Evolutionary conservation across 2,113 vertebrate genomes (phyloP), one percentile per base, ranked within the genome.

Genomic region (Cisticola juncidis): DNA sequence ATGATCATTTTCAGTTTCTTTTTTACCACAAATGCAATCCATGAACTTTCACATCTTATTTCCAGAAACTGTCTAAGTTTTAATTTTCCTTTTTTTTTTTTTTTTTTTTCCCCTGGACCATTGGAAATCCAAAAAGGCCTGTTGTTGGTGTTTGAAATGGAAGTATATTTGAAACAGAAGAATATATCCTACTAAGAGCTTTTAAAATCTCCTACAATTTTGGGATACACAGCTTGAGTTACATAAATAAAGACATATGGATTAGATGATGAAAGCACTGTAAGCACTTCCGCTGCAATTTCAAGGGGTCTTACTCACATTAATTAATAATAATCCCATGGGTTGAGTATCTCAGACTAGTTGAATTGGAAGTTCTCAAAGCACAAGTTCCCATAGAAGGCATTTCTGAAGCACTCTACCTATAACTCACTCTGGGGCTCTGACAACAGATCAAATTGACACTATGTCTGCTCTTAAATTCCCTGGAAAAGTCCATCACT

Each of bases 311-410:
- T 72, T 68, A 57, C 3, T n/a, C 21, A 2, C 9, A 62, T 48
- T 36, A 42, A 13, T 56, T 83, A 4, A 21, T 35, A 42, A n/a
- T 47, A 77, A 19, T 28, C 20, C 5, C 28, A 54, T 1, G 2
- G 4, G 2, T 17, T 85, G 60, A 6, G 9, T 36, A 12, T 29
- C 20, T 88, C 29, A 81, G 10, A 19, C 6, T 33, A 33, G 7
- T 19, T 58, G 26, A 92, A 44, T 7, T 60, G 44, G 12, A 70
- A 18, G 7, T 57, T 29, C 28, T 48, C 42, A 61, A 35, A 69
- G 29, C 1, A 2, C 8, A 17, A 0, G 0, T 36, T 15, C 5
- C 17, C 12, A 54, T 9, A 53, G 45, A 31, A 0, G 31, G 3
- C 24, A 23, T 8, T 90, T 12, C 1, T 13, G 15, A 89, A 35